A percentile compares a stretch with the other conserved stretches of the same genome.
Conservation (phyloP, 2,797 vertebrate genomes). For the Sebastes matsubarae region DNA sequence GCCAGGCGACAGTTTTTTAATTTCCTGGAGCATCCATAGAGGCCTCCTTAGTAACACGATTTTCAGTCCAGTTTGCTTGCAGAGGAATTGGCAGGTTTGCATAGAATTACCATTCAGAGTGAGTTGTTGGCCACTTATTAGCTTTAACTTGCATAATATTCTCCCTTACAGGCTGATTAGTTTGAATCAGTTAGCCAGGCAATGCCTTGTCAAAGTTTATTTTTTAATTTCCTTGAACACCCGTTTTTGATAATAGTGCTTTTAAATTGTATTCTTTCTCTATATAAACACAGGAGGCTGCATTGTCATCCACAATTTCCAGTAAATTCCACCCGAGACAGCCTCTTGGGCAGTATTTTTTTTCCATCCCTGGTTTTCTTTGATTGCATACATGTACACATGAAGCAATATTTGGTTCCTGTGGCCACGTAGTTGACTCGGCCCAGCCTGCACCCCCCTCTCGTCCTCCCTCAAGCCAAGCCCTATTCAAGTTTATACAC, state of each 20-base stretch:
- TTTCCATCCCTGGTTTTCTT: conserved; percentile 77
- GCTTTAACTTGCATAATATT: conserved; percentile 58
- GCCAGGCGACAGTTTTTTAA: conserved; percentile 39
- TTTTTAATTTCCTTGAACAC: conserved; percentile 55
- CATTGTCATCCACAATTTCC: conserved; percentile 81
- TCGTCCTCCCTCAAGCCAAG: conserved; percentile 25
- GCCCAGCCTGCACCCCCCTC: conserved; percentile 32
- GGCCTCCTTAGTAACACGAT: conserved; percentile 37
- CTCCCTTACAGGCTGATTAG: conserved; percentile 39
- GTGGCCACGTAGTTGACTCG: conserved; percentile 69
- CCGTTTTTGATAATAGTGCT: conserved; percentile 52
- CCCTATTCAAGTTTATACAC: conserved; percentile 68
- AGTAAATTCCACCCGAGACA: conserved; percentile 75
- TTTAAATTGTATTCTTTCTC: conserved; percentile 70
- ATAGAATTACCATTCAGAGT: conserved; percentile 44
- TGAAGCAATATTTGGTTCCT: conserved; percentile 83
- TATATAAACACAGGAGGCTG: conserved; percentile 76
- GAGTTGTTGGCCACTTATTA: conserved; percentile 62
- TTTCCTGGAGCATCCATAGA: conserved; percentile 48
- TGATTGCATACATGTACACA: conserved; percentile 80
- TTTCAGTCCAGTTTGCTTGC: conserved; percentile 14
- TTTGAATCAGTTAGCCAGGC: conserved; percentile 9
- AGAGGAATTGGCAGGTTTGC: conserved; percentile 35
- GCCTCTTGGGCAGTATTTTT: conserved; percentile 64
- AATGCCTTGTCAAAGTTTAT: conserved; percentile 18